phyloP scores from a whole-genome alignment of 2,113 vertebrate species.

The Naja naja region DNA sequence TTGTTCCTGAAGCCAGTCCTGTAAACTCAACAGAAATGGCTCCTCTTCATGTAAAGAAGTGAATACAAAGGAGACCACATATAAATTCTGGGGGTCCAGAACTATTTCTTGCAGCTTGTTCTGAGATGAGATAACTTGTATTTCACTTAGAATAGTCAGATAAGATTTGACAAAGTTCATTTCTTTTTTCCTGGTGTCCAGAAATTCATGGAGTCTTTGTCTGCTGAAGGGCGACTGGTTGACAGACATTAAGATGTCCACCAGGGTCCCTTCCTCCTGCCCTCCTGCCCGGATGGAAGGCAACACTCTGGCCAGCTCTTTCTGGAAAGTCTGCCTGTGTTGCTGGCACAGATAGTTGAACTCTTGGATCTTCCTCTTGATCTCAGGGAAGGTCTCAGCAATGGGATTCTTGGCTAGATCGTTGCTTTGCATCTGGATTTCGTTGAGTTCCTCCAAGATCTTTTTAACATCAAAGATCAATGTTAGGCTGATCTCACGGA shows the following conservation, averaged over 20 bases:
- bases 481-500: constrained; percentile 43
- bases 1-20: background rate
- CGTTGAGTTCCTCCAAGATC: constrained; percentile 41
- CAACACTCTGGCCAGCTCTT: background rate
- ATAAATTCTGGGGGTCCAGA: background rate
- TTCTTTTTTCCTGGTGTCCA: background rate
- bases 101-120: too few relatives aligned
- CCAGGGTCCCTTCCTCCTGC: background rate
- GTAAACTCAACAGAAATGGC: constrained; percentile 18
- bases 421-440: constrained; percentile 45
- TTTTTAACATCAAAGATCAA: background rate
- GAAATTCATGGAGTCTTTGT: background rate
- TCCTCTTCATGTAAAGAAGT: constrained; percentile 31
- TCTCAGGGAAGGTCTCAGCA: constrained; percentile 43
- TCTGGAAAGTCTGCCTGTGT: background rate
- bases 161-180: background rate
- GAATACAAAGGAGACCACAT: constrained; percentile 41
- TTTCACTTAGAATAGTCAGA: background rate
- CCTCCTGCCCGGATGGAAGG: background rate
- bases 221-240: background rate
- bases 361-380: background rate
- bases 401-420: constrained; percentile 32
- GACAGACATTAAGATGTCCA: background rate
- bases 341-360: constrained; percentile 31
- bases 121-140: too few relatives aligned